Conservation (phyloP, 2,113 vertebrate species). For the Mystacornis crossleyi region DNA sequence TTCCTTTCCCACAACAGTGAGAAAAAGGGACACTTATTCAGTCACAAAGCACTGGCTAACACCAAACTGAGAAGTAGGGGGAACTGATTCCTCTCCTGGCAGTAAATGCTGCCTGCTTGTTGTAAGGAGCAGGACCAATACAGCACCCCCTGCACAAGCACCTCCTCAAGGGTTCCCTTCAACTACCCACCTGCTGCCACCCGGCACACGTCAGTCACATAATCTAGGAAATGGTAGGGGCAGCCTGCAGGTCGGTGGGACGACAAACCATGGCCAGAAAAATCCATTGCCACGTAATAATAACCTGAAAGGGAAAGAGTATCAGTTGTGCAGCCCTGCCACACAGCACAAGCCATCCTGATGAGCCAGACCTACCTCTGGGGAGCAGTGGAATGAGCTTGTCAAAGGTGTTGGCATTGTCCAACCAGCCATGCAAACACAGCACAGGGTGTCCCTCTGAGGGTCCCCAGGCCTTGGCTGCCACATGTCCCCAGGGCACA, state of each 20-base stretch:
- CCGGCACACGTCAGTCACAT: conserved; percentile 80
- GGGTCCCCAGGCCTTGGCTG: conserved; percentile 86
- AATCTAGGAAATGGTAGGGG: conserved; percentile 77
- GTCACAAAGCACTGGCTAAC: not conserved
- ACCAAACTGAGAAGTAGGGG: not conserved
- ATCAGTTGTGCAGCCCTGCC: not conserved
- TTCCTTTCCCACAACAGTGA: not conserved
- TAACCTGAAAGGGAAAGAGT: conserved; percentile 69
- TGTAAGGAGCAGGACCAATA: not conserved
- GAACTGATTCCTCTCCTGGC: not conserved
- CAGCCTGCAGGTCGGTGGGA: conserved; percentile 84
- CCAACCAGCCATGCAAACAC: conserved; percentile 91
- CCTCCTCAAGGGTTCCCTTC: not conserved
- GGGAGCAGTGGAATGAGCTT: conserved; percentile 88
- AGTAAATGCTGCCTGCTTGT: not conserved
- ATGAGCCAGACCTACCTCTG: conserved; percentile 71
- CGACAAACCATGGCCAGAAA: conserved; percentile 86
- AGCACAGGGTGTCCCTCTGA: conserved; percentile 79
- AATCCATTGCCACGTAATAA: conserved; percentile 85
- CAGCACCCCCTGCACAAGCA: not conserved
- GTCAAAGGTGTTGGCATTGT: conserved; percentile 90
- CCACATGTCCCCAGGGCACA: conserved; percentile 90
- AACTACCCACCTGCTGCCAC: conserved; percentile 73
- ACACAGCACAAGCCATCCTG: not conserved
- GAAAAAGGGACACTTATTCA: not conserved